Percentiles rank a stretch among this genome's conserved stretches.
Evolutionary conservation across 2,888 invertebrate species (phyloP).

Genomic region (Tortrix viridana): DNA sequence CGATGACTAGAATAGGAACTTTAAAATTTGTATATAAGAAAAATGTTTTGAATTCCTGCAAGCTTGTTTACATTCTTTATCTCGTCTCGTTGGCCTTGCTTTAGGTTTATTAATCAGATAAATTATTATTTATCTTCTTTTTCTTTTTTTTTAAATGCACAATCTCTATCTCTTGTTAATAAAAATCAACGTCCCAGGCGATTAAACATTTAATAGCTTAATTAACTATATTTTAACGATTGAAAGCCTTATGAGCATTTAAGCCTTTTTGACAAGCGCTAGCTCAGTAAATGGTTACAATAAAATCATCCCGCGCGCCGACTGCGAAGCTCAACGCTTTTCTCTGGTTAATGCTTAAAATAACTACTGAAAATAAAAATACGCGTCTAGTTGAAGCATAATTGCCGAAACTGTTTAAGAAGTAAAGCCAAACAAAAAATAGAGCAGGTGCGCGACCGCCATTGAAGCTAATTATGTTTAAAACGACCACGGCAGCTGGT

Average conservation of each 20-base stretch:
- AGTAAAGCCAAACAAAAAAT: conserved; percentile 49
- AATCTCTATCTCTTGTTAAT: too few species aligned
- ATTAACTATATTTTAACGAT: conserved; percentile 11
- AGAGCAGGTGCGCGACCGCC: conserved; percentile 52
- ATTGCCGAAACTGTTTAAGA: conserved; percentile 40
- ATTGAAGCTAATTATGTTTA: conserved; percentile 52
- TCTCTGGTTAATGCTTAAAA: conserved; percentile 9
- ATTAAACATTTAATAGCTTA: neutral
- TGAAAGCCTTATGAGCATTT: conserved; percentile 17
- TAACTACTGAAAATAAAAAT: conserved; percentile 12
- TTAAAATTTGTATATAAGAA: too few species aligned
- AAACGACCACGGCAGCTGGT: conserved; percentile 55
- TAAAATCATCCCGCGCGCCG: conserved; percentile 25
- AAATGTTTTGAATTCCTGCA: too few species aligned
- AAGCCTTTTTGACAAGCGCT: conserved; percentile 26
- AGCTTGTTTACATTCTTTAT: too few species aligned
- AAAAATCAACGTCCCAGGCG: neutral
- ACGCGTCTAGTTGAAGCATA: conserved; percentile 18
- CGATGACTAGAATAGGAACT: too few species aligned
- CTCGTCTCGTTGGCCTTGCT: too few species aligned
- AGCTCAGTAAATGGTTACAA: conserved; percentile 28
- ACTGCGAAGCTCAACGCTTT: conserved; percentile 6
- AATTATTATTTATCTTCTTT: too few species aligned
- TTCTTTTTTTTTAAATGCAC: too few species aligned
- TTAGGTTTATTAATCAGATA: too few species aligned